A percentile compares a stretch with the other conserved stretches of the same genome.
Conservation (phyloP, 2,113 vertebrate genomes). For the Ailuropoda melanoleuca region DNA sequence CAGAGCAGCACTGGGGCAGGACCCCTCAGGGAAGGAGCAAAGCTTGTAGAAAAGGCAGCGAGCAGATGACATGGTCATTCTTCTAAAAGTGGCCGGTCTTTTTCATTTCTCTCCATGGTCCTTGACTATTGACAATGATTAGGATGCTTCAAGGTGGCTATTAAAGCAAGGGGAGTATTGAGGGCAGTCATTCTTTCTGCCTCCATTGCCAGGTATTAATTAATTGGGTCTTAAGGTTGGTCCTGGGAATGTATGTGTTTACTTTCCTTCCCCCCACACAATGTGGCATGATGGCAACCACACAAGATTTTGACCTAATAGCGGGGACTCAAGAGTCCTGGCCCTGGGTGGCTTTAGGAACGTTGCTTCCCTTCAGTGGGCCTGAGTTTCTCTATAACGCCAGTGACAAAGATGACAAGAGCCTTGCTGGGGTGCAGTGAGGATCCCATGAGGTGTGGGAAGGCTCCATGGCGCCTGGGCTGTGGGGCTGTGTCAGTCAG, state of each 20-base stretch:
- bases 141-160: neutral
- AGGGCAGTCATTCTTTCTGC: neutral
- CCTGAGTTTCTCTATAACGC: neutral
- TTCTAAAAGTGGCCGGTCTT: neutral
- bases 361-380: neutral
- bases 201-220: neutral
- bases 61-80: neutral
- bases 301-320: neutral
- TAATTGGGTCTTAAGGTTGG: neutral
- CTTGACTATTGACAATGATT: neutral
- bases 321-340: neutral
- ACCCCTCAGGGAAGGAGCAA: neutral
- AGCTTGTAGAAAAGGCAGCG: neutral
- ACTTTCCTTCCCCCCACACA: neutral
- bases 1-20: neutral
- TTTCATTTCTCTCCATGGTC: neutral
- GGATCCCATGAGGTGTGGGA: fast-evolving
- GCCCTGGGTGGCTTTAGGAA: neutral
- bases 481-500: fast-evolving
- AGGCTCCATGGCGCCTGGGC: neutral
- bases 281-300: neutral
- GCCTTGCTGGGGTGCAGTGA: neutral
- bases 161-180: neutral
- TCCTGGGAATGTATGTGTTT: neutral
- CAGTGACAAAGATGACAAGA: neutral